phyloP scores from a whole-genome alignment of 2,888 invertebrate genomes.

The Oeneis ivallda region DNA sequence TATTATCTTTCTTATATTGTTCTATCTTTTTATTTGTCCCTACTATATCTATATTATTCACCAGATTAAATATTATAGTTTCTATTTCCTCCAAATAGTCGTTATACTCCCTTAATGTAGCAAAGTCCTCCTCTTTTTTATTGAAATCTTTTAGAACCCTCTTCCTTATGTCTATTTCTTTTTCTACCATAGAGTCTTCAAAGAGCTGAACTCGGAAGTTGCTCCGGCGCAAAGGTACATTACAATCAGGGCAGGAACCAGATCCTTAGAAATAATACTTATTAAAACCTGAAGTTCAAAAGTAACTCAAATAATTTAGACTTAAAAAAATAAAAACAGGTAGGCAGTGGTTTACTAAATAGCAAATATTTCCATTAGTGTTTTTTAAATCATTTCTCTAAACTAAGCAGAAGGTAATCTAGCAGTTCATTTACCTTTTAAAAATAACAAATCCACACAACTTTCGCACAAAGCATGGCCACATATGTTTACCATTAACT shows the following conservation, averaged over 20 bases:
- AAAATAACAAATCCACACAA: constrained; percentile 97
- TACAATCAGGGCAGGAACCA: constrained; percentile 97
- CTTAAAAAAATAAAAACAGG: background rate
- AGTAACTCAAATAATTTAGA: no score
- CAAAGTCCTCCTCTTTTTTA: constrained; percentile 97
- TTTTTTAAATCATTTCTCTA: background rate
- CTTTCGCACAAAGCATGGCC: constrained; percentile 99
- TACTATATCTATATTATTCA: constrained; percentile 93
- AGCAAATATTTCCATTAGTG: background rate
- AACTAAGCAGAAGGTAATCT: background rate
- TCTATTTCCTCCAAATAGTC: constrained; percentile 98
- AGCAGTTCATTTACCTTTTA: constrained; percentile 86
- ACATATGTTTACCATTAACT: constrained; percentile 98
- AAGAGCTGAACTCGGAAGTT: constrained; percentile 97
- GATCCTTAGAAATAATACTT: constrained; percentile 80
- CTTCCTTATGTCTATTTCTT: constrained; percentile 97
- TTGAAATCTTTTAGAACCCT: constrained; percentile 94
- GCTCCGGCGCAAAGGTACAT: constrained; percentile 91
- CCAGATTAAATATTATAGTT: constrained; percentile 93
- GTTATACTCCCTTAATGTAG: constrained; percentile 91
- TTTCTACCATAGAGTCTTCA: constrained; percentile 97
- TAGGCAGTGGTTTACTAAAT: background rate
- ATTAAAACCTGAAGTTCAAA: background rate
- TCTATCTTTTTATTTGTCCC: constrained; percentile 95
- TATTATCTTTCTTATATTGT: constrained; percentile 94